Conservation (phyloP, 2,113 vertebrate genomes). For the Platysteira castanea region DNA sequence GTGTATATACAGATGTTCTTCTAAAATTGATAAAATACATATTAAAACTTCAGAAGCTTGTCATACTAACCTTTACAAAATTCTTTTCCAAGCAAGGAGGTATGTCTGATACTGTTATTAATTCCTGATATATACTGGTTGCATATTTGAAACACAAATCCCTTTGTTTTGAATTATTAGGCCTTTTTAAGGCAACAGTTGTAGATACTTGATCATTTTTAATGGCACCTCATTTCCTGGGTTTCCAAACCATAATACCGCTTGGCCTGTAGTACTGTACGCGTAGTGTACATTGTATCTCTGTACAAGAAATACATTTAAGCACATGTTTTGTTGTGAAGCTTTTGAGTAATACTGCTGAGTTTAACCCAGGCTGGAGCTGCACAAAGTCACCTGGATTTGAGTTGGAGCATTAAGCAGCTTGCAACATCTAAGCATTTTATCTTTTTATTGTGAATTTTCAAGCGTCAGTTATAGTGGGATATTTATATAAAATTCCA, state of each 20-base stretch:
- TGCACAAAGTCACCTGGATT: background rate
- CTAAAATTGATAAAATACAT: background rate
- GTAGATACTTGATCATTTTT: background rate
- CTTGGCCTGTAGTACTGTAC: background rate
- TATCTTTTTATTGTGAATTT: background rate
- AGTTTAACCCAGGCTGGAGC: background rate
- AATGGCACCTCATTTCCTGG: background rate
- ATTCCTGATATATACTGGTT: background rate
- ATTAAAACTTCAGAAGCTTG: slow-evolving; percentile 9
- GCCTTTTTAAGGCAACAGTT: background rate
- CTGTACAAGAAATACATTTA: background rate
- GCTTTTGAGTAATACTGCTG: accelerated
- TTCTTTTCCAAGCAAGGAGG: background rate
- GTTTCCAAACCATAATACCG: background rate
- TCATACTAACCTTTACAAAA: background rate
- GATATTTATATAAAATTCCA: background rate
- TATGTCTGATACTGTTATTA: background rate
- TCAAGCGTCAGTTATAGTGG: background rate
- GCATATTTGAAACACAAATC: background rate
- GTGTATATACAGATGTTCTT: background rate
- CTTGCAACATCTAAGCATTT: background rate
- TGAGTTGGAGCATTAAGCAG: background rate
- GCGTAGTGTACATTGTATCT: background rate
- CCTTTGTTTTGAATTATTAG: background rate
- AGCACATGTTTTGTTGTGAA: background rate